Conservation (phyloP, 37 sponge, comb jelly and placozoan species). For the Geodia barretti region DNA sequence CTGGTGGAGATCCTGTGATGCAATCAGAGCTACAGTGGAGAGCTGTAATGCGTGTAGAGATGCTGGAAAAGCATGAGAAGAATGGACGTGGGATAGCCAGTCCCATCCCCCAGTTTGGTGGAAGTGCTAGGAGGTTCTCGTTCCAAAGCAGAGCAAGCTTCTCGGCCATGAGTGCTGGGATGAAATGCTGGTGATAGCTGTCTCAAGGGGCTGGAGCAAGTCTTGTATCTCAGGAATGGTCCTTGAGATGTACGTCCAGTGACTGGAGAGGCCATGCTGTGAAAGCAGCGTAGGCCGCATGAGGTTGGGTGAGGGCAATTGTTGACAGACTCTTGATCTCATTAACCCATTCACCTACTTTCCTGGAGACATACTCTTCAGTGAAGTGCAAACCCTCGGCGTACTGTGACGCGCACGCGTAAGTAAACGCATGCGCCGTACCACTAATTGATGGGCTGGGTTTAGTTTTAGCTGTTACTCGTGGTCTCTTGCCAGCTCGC, state of each 20-base stretch:
- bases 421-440: no score
- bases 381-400: no score
- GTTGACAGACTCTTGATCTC: slow-evolving; percentile 15
- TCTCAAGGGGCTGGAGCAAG: slow-evolving; percentile 36
- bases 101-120: neutral
- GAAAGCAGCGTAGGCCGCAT: slow-evolving; percentile 22
- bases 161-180: slow-evolving; percentile 6
- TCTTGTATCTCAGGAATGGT: slow-evolving; percentile 30
- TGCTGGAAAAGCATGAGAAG: neutral
- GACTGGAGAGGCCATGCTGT: slow-evolving; percentile 8
- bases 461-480: no score
- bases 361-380: slow-evolving; percentile 34
- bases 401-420: no score
- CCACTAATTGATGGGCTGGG: no score
- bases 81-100: neutral
- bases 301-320: slow-evolving; percentile 24
- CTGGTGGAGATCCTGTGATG: neutral
- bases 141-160: neutral
- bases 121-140: neutral
- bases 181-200: slow-evolving; percentile 6
- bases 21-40: neutral
- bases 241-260: slow-evolving; percentile 18
- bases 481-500: no score
- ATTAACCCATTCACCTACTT: slow-evolving; percentile 19
- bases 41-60: neutral